phyloP scores from a whole-genome alignment of 2,113 vertebrate genomes.

The Clarias batrachus region DNA sequence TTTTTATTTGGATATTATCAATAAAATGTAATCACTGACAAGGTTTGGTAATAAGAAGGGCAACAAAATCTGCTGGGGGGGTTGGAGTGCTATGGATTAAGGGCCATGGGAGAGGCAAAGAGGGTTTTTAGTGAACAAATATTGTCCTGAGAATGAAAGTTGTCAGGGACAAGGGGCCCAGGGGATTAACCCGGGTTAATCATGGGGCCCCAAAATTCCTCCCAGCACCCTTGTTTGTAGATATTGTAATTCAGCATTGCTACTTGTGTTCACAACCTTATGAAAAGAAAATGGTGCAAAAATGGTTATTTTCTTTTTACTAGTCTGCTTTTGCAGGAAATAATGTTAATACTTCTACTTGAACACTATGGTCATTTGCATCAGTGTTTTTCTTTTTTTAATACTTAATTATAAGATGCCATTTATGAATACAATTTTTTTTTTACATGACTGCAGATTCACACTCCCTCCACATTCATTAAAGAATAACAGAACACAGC shows the following conservation, averaged over 20 bases:
- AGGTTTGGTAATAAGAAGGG: neutral
- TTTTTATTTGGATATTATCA: neutral
- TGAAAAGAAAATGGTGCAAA: neutral
- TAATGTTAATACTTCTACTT: neutral
- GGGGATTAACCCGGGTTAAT: constrained; percentile 5
- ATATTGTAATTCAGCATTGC: neutral
- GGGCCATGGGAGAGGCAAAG: constrained; percentile 4
- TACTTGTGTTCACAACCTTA: neutral
- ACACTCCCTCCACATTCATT: neutral
- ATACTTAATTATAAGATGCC: neutral
- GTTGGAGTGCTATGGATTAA: neutral
- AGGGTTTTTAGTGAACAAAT: constrained; percentile 2
- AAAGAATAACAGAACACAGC: neutral
- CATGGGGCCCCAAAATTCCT: constrained; percentile 13
- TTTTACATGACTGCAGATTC: neutral
- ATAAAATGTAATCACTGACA: neutral
- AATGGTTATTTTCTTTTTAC: neutral
- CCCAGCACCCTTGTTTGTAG: neutral
- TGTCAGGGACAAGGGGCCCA: neutral
- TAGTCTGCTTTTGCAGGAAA: neutral
- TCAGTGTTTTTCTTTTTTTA: neutral
- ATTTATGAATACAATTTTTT: neutral
- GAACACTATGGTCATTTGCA: neutral
- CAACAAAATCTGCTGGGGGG: neutral
- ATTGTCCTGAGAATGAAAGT: constrained; percentile 19